Conservation (phyloP, 2,888 invertebrate genomes). For the Tigriopus californicus region DNA sequence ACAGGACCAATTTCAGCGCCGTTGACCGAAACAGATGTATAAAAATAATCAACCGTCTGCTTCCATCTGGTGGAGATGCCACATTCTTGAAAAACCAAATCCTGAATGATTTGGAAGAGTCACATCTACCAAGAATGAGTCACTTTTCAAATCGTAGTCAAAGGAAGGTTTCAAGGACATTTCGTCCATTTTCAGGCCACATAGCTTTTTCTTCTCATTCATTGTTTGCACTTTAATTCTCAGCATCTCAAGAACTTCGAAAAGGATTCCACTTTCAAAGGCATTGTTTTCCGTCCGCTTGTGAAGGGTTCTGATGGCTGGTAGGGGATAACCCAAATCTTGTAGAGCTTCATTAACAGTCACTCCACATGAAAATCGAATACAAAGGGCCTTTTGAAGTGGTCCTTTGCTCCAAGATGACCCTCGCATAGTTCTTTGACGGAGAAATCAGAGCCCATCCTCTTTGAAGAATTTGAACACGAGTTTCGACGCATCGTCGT, state of each 20-base stretch:
- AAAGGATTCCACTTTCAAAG: background rate
- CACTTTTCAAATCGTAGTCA: background rate
- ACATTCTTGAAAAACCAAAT: background rate
- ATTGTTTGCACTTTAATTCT: background rate
- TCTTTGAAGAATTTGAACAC: no score
- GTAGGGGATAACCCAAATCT: background rate
- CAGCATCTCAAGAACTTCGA: background rate
- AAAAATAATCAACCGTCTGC: background rate
- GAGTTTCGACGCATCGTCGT: no score
- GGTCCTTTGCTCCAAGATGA: no score
- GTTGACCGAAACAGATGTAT: background rate
- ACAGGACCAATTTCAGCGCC: background rate
- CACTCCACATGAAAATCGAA: background rate
- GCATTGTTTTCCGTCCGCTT: background rate
- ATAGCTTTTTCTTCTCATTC: background rate
- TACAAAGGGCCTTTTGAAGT: no score
- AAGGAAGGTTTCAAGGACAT: background rate
- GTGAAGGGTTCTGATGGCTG: background rate
- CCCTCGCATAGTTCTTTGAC: no score
- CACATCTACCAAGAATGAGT: background rate
- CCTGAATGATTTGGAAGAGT: background rate
- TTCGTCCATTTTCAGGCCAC: background rate
- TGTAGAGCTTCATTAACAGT: background rate
- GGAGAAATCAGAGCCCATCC: no score
- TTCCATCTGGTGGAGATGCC: background rate